Conservation (phyloP, 2,113 vertebrate genomes). For the Nannobrachium achirus region DNA sequence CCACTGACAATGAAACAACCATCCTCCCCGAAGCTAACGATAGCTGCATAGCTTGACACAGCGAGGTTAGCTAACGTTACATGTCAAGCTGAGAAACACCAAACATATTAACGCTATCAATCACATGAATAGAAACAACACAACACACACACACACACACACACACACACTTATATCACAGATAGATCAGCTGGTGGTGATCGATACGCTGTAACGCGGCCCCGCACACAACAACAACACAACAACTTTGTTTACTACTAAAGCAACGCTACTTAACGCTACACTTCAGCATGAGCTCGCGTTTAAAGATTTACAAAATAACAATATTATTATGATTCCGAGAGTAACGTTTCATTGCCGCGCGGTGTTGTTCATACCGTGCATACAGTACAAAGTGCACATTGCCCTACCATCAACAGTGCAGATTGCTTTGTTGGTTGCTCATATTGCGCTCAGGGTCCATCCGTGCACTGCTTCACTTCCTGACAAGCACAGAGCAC, state of each 20-base stretch:
- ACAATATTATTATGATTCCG: too few relatives aligned
- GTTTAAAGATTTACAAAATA: too few relatives aligned
- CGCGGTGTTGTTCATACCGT: too few relatives aligned
- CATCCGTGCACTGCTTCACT: constrained; percentile 76
- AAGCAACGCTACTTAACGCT: constrained; percentile 53
- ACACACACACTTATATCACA: too few relatives aligned
- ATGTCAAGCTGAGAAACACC: background rate
- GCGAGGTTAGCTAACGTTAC: constrained; percentile 10
- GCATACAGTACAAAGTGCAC: too few relatives aligned
- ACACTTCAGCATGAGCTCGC: constrained; percentile 21
- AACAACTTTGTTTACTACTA: constrained; percentile 44
- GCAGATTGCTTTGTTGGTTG: constrained; percentile 19
- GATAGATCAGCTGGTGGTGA: too few relatives aligned
- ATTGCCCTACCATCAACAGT: constrained; percentile 52
- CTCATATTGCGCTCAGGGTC: constrained; percentile 56
- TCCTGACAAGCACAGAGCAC: constrained; percentile 65
- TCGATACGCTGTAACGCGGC: too few relatives aligned
- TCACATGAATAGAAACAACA: background rate
- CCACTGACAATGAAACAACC: too few relatives aligned
- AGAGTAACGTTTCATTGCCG: too few relatives aligned
- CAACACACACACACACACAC: background rate
- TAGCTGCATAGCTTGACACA: background rate
- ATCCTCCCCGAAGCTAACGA: background rate
- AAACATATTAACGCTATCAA: background rate
- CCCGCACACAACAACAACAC: background rate